Conservation (phyloP, 1,140 invertebrate species). For the Hestina assimilis region DNA sequence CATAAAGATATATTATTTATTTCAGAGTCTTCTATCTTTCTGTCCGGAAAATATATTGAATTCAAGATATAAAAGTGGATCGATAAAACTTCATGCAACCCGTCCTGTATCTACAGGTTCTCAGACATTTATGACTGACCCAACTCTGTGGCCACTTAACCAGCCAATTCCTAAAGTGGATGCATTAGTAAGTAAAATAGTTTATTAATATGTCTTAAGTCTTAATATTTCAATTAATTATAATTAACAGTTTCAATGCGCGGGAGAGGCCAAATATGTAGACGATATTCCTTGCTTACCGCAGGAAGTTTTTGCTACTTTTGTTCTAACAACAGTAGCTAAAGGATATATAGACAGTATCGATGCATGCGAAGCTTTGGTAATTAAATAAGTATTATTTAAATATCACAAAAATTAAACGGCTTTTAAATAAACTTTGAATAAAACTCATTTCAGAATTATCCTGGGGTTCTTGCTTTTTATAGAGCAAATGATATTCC, state of each 20-base stretch:
- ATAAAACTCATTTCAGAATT: not conserved
- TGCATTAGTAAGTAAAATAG: constrained; percentile 62
- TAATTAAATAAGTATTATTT: constrained; percentile 47
- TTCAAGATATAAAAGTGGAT: constrained; percentile 68
- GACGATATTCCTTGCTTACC: constrained; percentile 80
- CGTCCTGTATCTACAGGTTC: constrained; percentile 81
- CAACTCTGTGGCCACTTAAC: constrained; percentile 83
- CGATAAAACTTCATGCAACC: constrained; percentile 54
- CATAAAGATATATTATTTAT: no score
- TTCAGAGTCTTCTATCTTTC: constrained; percentile 71
- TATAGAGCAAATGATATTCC: constrained; percentile 88
- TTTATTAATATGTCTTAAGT: constrained; percentile 6
- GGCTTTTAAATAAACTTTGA: not conserved
- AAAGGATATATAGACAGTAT: constrained; percentile 80
- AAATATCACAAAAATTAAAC: not conserved
- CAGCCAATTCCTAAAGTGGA: constrained; percentile 85
- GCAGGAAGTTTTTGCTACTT: constrained; percentile 82
- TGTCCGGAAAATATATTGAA: constrained; percentile 56
- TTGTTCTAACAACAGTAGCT: constrained; percentile 80
- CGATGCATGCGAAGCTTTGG: constrained; percentile 81
- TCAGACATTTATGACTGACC: constrained; percentile 83
- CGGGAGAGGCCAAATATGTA: constrained; percentile 81
- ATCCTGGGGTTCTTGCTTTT: constrained; percentile 83
- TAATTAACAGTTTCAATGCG: constrained; percentile 75
- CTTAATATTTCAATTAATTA: constrained; percentile 3